Percentiles rank a stretch among this genome's conserved stretches.
Conservation (phyloP, 2,888 invertebrate genomes). For the Tenodera sinensis region DNA sequence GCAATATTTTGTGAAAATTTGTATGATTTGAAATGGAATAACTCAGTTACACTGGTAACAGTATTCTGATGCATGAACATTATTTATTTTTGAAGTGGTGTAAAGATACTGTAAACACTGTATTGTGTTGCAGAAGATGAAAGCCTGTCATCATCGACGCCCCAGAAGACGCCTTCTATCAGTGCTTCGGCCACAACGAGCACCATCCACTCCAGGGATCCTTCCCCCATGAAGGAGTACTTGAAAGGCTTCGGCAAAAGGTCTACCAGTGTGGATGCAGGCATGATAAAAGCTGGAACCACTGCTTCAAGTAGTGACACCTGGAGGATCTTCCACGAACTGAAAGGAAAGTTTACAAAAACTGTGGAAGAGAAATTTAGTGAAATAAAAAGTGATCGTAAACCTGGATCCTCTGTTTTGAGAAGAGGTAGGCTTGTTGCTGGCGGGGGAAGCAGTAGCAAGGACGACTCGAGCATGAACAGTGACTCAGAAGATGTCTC, state of each 20-base stretch:
- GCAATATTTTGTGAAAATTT: no score
- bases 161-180: conserved; percentile 7
- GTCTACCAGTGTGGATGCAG: conserved; percentile 48
- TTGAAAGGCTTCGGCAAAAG: conserved; percentile 54
- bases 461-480: conserved; percentile 56
- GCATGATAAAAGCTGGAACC: conserved; percentile 52
- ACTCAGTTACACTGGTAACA: no score
- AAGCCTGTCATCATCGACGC: conserved; percentile 17
- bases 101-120: background rate
- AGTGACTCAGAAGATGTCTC: conserved; percentile 60
- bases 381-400: conserved; percentile 60
- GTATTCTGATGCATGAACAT: no score
- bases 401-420: conserved; percentile 20
- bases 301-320: conserved; percentile 47
- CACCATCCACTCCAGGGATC: conserved; percentile 33
- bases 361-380: conserved; percentile 74
- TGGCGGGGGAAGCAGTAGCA: conserved; percentile 26
- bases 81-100: no score
- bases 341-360: conserved; percentile 71
- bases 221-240: conserved; percentile 38
- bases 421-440: conserved; percentile 14
- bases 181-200: conserved; percentile 20
- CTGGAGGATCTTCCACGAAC: conserved; percentile 69
- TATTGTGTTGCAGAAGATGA: conserved; percentile 11
- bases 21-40: no score